Percentiles rank a stretch among this genome's conserved stretches.
phyloP scores from a whole-genome alignment of 2,888 invertebrate genomes.

The Drosophila yooni region DNA sequence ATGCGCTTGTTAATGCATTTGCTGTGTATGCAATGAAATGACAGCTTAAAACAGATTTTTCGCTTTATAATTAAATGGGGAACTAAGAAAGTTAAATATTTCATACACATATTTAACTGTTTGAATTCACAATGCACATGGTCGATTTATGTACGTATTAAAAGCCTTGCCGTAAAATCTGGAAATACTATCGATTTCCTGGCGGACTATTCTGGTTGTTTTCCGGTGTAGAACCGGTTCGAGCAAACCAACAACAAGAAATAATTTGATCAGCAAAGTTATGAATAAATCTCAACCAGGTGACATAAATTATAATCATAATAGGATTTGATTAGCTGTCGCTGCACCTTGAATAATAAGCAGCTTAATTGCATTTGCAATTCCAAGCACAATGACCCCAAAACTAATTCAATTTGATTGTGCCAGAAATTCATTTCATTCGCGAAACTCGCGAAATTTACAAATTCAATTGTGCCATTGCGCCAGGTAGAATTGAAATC shows the following conservation, averaged over 20 bases:
- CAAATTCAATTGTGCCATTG: slow-evolving; percentile 54
- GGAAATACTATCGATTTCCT: background rate
- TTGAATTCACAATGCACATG: background rate
- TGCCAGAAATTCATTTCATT: slow-evolving; percentile 26
- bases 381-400: slow-evolving; percentile 53
- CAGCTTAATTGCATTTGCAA: slow-evolving; percentile 68
- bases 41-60: background rate
- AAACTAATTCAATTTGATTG: slow-evolving; percentile 60
- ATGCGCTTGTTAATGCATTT: background rate
- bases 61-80: background rate
- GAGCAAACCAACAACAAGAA: background rate
- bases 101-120: too few species aligned
- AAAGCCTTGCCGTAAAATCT: background rate
- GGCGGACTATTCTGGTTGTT: background rate
- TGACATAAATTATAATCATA: background rate
- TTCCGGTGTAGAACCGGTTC: background rate
- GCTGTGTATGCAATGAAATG: background rate
- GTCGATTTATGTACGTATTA: background rate
- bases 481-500: slow-evolving; percentile 5
- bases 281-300: background rate
- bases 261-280: background rate
- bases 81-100: background rate
- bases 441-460: slow-evolving; percentile 38
- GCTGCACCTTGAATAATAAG: slow-evolving; percentile 14
- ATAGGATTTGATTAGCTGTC: background rate